Conservation (phyloP, 2,888 invertebrate genomes). For the Calephelis perditalis region DNA sequence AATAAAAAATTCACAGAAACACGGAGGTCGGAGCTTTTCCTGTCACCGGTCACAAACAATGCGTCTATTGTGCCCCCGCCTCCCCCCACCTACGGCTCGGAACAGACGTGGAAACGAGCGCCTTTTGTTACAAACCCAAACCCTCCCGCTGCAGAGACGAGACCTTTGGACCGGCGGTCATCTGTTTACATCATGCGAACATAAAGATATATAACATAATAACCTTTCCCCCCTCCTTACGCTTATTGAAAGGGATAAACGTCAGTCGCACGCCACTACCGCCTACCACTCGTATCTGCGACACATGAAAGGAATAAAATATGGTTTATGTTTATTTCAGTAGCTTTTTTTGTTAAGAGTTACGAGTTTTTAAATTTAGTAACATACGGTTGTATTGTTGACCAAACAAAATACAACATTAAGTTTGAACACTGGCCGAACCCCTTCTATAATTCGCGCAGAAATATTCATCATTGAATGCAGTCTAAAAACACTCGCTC, state of each 20-base stretch:
- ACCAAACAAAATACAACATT: too few relatives aligned
- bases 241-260: constrained; percentile 25
- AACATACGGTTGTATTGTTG: too few relatives aligned
- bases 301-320: constrained; percentile 4
- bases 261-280: constrained; percentile 17
- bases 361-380: too few relatives aligned
- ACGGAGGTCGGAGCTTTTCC: constrained; percentile 78
- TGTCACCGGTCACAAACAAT: constrained; percentile 78
- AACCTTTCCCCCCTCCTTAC: constrained; percentile 38
- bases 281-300: constrained; percentile 14
- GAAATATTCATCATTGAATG: too few relatives aligned
- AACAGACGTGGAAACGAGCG: constrained; percentile 70
- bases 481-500: too few relatives aligned
- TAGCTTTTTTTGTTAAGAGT: too few relatives aligned
- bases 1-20: constrained; percentile 76
- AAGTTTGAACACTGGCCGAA: too few relatives aligned
- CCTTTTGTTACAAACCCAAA: constrained; percentile 65
- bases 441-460: too few relatives aligned
- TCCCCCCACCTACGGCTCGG: constrained; percentile 42
- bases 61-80: constrained; percentile 59
- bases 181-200: constrained; percentile 67
- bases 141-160: constrained; percentile 55
- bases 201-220: constrained; percentile 53
- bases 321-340: neutral
- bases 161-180: constrained; percentile 71